A percentile compares a stretch with the other conserved stretches of the same genome.
Evolutionary conservation across 2,797 vertebrate genomes (phyloP).

Genomic region (Scomberomorus guttatus): DNA sequence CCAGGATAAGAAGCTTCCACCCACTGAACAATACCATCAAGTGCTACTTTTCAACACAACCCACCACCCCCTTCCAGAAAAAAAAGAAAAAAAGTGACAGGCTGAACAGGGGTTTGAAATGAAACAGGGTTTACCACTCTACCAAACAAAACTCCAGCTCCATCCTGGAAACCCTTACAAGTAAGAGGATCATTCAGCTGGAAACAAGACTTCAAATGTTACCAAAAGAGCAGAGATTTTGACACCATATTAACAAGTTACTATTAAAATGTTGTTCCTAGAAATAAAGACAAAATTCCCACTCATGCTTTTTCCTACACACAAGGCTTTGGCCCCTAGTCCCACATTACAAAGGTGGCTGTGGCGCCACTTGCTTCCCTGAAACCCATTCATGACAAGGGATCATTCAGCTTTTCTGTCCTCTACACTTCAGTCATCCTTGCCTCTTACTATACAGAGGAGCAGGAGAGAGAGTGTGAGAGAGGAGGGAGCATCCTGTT

Average conservation of each 20-base stretch:
- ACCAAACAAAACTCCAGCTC: conserved; percentile 23
- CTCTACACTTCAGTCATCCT: conserved; percentile 46
- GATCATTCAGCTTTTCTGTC: conserved; percentile 62
- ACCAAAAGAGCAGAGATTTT: neutral
- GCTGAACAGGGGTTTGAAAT: conserved; percentile 10
- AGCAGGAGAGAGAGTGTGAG: conserved; percentile 24
- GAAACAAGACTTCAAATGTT: conserved; percentile 4
- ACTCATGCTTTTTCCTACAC: neutral
- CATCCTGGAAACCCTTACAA: neutral
- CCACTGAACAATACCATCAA: conserved; percentile 50
- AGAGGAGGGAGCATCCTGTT: conserved; percentile 72
- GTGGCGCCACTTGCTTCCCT: conserved; percentile 43
- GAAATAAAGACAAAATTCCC: conserved; percentile 4
- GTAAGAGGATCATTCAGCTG: neutral
- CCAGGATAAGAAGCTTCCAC: conserved; percentile 60
- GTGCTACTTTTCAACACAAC: conserved; percentile 48
- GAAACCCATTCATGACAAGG: conserved; percentile 35
- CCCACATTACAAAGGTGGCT: conserved; percentile 25
- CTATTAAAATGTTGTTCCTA: conserved; percentile 5
- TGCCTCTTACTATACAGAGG: conserved; percentile 40
- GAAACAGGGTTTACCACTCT: conserved; percentile 18
- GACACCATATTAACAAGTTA: neutral
- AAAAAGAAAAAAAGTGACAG: conserved; percentile 16
- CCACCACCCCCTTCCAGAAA: neutral
- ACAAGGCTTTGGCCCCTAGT: conserved; percentile 26